Evolutionary conservation across 2,797 vertebrate species (phyloP), one percentile per base, ranked within the genome.

Genomic region (Enteromius argenteus): DNA sequence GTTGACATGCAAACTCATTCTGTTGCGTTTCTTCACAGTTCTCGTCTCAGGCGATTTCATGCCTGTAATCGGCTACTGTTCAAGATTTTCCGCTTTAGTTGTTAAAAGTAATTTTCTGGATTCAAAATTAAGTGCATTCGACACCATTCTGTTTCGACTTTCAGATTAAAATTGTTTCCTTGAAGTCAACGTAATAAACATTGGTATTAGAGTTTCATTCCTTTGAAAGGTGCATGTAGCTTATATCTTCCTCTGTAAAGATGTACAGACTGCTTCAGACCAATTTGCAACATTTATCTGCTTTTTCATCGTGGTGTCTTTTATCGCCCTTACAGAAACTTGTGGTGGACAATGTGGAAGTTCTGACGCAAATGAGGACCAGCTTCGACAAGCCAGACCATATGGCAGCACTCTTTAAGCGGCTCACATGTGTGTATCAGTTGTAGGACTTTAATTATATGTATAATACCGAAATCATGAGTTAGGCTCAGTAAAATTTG

Each of bases 341-440:
- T 87, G 98, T 99, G 88, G 97, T 99, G 81, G 98, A 99, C 87
- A 99, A 99, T 1, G 96, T 99, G 93, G 98, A 99, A 91, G 97
- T 99, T 78, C 91, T 99, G 91, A 98, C 97, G 84, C 98, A 99
- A 92, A 99, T 99, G 98, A 97, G 98, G 95, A 99, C 98, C 87
- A 99, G 98, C 93, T 99, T 99, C 1, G 98, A 99, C 94, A 99
- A 99, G 90, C 98, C 98, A 3, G 98, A 99, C 5, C 98, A 99
- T 94, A 99, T 99, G 98, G 97, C 97, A 2, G 97, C 97, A 0
- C 97, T 99, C 49, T 99, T 99, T 91, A 99, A 99, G 93, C 97
- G 98, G 90, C 96, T 99, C 89, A 96, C 97, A 85, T 99, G 98
- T 99, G 92, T 56, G 96, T 96, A 91, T 88, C 79, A 74, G 56